phyloP scores from a whole-genome alignment of 2,113 vertebrate species.

The Pan paniscus region DNA sequence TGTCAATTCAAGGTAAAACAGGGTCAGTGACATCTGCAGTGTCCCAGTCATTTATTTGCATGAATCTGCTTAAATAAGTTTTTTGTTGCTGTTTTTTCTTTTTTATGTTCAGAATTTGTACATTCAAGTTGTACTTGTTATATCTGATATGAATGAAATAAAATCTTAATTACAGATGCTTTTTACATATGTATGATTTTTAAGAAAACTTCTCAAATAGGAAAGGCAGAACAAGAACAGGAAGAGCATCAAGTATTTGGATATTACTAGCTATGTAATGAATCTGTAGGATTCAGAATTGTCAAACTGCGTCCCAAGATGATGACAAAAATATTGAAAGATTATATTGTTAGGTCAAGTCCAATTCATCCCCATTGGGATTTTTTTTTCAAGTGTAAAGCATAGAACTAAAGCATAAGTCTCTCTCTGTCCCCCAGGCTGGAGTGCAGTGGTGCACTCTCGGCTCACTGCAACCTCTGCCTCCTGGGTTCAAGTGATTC shows the following conservation, averaged over 20 bases:
- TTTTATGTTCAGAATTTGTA: slow-evolving; percentile 84
- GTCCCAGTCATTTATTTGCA: slow-evolving; percentile 79
- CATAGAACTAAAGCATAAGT: not conserved
- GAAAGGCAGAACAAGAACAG: not conserved
- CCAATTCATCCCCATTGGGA: not conserved
- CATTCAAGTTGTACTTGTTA: slow-evolving; percentile 83
- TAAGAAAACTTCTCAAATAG: slow-evolving; percentile 36
- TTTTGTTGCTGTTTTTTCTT: slow-evolving; percentile 62
- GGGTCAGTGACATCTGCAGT: slow-evolving; percentile 77
- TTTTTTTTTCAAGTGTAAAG: not conserved
- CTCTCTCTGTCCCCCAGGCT: no score
- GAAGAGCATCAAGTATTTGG: not conserved
- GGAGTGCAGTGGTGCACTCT: no score
- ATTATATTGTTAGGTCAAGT: not conserved
- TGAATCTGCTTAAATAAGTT: slow-evolving; percentile 79
- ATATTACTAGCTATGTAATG: not conserved
- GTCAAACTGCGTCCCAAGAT: not conserved
- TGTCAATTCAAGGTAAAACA: slow-evolving; percentile 80
- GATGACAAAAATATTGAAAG: not conserved
- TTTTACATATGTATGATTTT: slow-evolving; percentile 73
- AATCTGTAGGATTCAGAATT: not conserved
- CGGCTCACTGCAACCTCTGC: no score
- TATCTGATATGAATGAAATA: slow-evolving; percentile 83
- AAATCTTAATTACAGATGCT: slow-evolving; percentile 81
- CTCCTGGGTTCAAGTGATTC: no score